These are phyloP conservation scores for Tarsius wallacei DNA, from an alignment of 2,797 vertebrate species.

Conservation along the genomic window DNA sequence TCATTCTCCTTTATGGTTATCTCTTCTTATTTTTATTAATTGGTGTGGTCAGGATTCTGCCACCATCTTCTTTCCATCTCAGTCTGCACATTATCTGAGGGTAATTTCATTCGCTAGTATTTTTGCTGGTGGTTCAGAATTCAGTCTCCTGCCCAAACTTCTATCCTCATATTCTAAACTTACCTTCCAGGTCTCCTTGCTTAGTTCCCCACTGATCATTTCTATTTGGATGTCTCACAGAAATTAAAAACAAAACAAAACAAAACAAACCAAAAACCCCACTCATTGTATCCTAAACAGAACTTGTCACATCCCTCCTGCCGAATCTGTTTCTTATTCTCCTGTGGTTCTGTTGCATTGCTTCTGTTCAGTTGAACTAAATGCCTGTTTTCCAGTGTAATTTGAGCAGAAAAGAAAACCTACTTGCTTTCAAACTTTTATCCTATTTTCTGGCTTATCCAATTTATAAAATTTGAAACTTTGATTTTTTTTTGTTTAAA, in stretches of 20 bases:
- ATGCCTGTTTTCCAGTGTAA: not conserved
- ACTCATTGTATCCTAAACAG: not conserved
- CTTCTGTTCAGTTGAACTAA: not conserved
- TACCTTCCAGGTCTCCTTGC: no score
- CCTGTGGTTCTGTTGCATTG: not conserved
- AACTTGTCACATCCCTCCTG: not conserved
- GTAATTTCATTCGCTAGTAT: not conserved
- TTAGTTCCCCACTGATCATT: not conserved
- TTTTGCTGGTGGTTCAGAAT: not conserved
- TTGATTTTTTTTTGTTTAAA: constrained; percentile 27
- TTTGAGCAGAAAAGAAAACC: not conserved
- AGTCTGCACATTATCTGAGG: not conserved
- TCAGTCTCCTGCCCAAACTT: not conserved
- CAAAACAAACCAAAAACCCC: not conserved
- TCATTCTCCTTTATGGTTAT: not conserved
- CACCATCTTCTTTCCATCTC: not conserved
- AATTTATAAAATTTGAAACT: not conserved
- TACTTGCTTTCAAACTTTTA: constrained; percentile 9
- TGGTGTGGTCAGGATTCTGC: not conserved
- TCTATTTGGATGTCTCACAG: not conserved
- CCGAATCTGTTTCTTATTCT: not conserved
- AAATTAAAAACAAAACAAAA: not conserved
- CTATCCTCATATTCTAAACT: not conserved
- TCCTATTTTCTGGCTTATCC: not conserved
- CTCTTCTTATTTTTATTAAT: not conserved